Conservation (phyloP, 2,888 invertebrate species). For the Nemoura dubitans region DNA sequence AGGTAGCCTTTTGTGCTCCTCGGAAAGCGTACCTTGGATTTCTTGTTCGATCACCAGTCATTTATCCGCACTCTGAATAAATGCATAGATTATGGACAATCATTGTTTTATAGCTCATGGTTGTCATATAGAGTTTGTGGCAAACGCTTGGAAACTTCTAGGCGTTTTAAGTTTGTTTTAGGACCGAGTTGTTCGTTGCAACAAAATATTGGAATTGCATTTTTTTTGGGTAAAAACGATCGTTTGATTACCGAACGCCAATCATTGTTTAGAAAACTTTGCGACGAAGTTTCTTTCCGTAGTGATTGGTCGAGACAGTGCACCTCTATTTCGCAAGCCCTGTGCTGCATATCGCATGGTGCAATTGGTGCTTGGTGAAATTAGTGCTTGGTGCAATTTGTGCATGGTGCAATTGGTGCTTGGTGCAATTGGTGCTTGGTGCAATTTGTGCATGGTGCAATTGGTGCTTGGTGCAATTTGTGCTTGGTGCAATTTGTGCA, state of each 20-base stretch:
- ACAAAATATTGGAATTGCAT: neutral
- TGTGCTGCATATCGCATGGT: neutral
- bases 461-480: too few species aligned
- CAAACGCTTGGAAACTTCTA: too few species aligned
- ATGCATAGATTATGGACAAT: neutral
- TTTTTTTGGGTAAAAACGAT: neutral
- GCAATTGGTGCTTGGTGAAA: too few species aligned
- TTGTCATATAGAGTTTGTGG: too few species aligned
- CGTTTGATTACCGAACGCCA: neutral
- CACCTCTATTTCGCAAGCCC: neutral
- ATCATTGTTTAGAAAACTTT: neutral
- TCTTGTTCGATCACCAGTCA: conserved; percentile 19
- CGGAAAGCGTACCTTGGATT: neutral
- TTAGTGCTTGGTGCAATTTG: too few species aligned
- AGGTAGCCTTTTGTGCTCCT: neutral
- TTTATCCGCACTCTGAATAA: neutral
- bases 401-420: too few species aligned
- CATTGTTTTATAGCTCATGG: neutral
- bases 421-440: too few species aligned
- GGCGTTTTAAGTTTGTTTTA: too few species aligned
- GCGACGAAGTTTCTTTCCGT: neutral
- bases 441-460: too few species aligned
- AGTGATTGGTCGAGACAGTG: neutral
- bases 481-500: too few species aligned
- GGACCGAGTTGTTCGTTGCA: too few species aligned